Conservation (phyloP, 2,888 invertebrate genomes). For the Trichacis sp. region DNA sequence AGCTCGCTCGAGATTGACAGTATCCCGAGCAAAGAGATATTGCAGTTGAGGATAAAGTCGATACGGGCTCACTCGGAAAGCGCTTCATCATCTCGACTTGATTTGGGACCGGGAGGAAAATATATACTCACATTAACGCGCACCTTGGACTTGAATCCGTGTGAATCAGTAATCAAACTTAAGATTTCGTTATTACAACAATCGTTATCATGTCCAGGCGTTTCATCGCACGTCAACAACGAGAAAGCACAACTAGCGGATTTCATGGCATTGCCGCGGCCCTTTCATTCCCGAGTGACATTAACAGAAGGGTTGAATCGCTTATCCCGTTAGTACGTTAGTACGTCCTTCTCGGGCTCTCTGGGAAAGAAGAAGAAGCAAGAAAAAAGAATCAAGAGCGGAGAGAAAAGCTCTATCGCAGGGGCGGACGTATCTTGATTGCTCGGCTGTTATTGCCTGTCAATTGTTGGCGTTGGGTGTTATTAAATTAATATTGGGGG, state of each 20-base stretch:
- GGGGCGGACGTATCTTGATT: constrained; percentile 59
- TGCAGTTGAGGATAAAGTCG: constrained; percentile 20
- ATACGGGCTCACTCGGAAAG: too few relatives aligned
- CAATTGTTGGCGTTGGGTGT: constrained; percentile 63
- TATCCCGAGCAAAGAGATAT: constrained; percentile 19
- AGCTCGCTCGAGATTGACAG: constrained; percentile 25
- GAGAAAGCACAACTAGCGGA: constrained; percentile 65
- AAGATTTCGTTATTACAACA: too few relatives aligned
- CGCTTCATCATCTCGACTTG: too few relatives aligned
- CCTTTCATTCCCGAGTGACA: constrained; percentile 65
- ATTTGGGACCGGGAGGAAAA: too few relatives aligned
- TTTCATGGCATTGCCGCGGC: constrained; percentile 51
- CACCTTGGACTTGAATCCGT: too few relatives aligned
- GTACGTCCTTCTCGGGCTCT: constrained; percentile 35
- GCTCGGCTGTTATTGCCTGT: constrained; percentile 66
- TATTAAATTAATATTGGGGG: constrained; percentile 68
- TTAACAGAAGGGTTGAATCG: constrained; percentile 63
- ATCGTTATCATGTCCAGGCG: too few relatives aligned
- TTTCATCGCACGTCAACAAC: too few relatives aligned
- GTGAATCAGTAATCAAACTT: too few relatives aligned
- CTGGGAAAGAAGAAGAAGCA: constrained; percentile 9
- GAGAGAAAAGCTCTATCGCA: constrained; percentile 50
- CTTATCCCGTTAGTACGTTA: constrained; percentile 46
- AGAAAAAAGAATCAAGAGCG: constrained; percentile 18
- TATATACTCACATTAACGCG: too few relatives aligned